phyloP scores from a whole-genome alignment of 2,888 invertebrate genomes.

The Pammene aurita region DNA sequence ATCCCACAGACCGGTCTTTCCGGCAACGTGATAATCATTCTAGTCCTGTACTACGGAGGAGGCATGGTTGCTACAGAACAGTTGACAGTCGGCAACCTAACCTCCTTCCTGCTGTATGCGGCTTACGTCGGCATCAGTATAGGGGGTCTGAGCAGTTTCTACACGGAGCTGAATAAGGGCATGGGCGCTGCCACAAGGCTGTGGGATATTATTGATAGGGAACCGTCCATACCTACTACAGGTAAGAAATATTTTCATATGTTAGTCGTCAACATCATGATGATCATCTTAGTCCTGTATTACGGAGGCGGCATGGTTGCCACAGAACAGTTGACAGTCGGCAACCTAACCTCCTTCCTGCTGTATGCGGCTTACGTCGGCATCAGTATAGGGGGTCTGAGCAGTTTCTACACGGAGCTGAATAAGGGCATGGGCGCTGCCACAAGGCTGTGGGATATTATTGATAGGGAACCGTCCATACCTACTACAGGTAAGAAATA shows the following conservation, averaged over 20 bases:
- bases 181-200: slow-evolving; percentile 95
- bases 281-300: slow-evolving; percentile 95
- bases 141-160: slow-evolving; percentile 95
- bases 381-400: slow-evolving; percentile 94
- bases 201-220: slow-evolving; percentile 94
- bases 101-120: slow-evolving; percentile 97
- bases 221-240: slow-evolving; percentile 88
- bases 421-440: slow-evolving; percentile 97
- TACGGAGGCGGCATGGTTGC: slow-evolving; percentile 96
- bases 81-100: slow-evolving; percentile 89
- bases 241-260: slow-evolving; percentile 71
- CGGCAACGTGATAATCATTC: too few species aligned
- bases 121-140: slow-evolving; percentile 96
- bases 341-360: slow-evolving; percentile 95
- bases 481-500: slow-evolving; percentile 85
- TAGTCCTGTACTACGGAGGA: too few species aligned
- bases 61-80: too few species aligned
- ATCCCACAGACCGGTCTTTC: too few species aligned
- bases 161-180: slow-evolving; percentile 96
- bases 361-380: slow-evolving; percentile 97
- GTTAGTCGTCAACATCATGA: too few species aligned
- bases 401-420: slow-evolving; percentile 95
- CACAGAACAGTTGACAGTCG: slow-evolving; percentile 89
- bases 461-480: slow-evolving; percentile 91
- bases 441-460: slow-evolving; percentile 93